phyloP scores from a whole-genome alignment of 2,888 invertebrate genomes.

The Pseudoips prasinana region DNA sequence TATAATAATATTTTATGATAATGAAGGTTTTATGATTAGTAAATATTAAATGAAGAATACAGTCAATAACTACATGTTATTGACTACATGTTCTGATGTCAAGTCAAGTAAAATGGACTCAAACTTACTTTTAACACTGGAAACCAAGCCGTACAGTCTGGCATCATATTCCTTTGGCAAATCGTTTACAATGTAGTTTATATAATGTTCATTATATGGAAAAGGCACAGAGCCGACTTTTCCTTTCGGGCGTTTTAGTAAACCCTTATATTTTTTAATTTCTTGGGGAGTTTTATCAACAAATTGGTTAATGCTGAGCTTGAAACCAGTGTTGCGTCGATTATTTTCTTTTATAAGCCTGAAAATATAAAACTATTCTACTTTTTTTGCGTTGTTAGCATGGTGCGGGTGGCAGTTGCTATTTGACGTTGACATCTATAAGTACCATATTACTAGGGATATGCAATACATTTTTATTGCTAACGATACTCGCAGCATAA shows the following conservation, averaged over 20 bases:
- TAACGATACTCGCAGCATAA: no score
- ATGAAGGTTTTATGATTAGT: no score
- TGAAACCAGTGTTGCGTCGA: constrained; percentile 49
- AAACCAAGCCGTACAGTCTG: constrained; percentile 50
- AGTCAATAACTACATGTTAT: no score
- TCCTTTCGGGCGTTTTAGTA: constrained; percentile 38
- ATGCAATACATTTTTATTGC: no score
- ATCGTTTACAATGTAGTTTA: constrained; percentile 27
- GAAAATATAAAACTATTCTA: constrained; percentile 1
- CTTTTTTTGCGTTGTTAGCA: no score
- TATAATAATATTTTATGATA: no score
- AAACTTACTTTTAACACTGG: constrained; percentile 54
- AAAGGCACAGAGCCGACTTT: constrained; percentile 51
- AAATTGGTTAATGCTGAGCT: constrained; percentile 55
- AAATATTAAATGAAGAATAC: no score
- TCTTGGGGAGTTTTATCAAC: constrained; percentile 58
- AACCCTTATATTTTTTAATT: constrained; percentile 44
- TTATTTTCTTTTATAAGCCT: constrained; percentile 48
- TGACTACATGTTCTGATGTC: no score
- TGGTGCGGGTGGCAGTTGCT: no score
- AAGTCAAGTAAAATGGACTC: no score
- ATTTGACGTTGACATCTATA: no score
- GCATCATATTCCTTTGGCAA: constrained; percentile 53
- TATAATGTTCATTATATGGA: constrained; percentile 52
- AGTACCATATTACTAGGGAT: no score